Percentiles rank a stretch among this genome's conserved stretches.
phyloP scores from a whole-genome alignment of 2,113 vertebrate species.

The Pimephales promelas region DNA sequence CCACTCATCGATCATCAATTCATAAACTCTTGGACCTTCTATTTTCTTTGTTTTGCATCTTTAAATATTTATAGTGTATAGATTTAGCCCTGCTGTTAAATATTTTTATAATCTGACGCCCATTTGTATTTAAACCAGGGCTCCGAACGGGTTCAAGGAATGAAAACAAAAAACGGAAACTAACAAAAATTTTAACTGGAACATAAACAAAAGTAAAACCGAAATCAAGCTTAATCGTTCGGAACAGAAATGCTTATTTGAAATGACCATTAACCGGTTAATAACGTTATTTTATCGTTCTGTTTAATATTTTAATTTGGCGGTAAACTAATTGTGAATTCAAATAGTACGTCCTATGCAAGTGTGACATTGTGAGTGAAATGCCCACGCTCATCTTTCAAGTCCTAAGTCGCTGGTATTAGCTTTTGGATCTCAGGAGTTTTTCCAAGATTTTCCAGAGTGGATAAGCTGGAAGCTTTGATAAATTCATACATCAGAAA shows the following conservation, averaged over 20 bases:
- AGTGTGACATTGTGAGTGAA: not conserved
- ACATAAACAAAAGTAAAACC: too few relatives aligned
- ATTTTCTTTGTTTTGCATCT: not conserved
- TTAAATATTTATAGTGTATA: not conserved
- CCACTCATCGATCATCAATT: slow-evolving; percentile 9
- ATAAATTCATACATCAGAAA: too few relatives aligned
- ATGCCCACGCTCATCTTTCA: not conserved
- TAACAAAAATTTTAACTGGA: not conserved
- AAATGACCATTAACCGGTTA: not conserved
- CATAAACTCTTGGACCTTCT: not conserved
- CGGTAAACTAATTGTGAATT: not conserved
- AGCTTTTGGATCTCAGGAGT: too few relatives aligned
- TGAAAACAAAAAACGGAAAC: not conserved
- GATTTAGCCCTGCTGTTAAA: slow-evolving; percentile 5
- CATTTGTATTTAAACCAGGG: not conserved
- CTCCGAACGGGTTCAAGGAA: not conserved
- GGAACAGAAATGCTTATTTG: not conserved
- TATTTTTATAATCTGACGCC: not conserved
- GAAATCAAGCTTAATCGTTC: too few relatives aligned
- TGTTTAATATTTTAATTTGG: not conserved
- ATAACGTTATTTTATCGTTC: not conserved
- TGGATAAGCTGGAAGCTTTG: too few relatives aligned
- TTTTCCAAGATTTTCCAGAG: too few relatives aligned
- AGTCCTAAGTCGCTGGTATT: too few relatives aligned
- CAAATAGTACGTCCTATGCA: not conserved